These are phyloP conservation scores for Delia radicum DNA, from an alignment of 1,140 invertebrate species.

Conservation along the genomic window DNA sequence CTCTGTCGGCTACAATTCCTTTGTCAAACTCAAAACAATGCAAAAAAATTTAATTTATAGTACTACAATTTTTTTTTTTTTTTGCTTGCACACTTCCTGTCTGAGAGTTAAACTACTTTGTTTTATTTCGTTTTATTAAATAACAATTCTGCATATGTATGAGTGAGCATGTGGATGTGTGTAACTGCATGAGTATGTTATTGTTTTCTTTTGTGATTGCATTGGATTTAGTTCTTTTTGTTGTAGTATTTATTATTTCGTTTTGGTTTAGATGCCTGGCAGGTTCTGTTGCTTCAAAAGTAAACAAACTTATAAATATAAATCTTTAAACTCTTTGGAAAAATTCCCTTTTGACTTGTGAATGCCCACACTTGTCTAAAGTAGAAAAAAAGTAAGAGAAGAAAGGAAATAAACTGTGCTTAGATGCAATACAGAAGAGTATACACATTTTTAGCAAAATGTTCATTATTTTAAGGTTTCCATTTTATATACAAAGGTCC, in stretches of 20 bases:
- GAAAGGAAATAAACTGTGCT: background rate
- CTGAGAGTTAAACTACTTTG: background rate
- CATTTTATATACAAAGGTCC: too few species aligned
- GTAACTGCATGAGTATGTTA: background rate
- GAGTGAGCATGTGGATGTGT: background rate
- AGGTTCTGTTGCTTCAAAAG: background rate
- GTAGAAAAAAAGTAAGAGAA: background rate
- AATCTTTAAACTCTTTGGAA: background rate
- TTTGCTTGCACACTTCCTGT: background rate
- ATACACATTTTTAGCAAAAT: too few species aligned
- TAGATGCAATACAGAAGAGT: too few species aligned
- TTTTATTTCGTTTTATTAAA: background rate
- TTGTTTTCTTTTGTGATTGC: background rate
- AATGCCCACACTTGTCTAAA: background rate
- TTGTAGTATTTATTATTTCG: too few species aligned
- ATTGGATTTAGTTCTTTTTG: background rate
- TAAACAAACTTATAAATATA: background rate
- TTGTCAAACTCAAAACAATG: background rate
- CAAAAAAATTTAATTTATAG: background rate
- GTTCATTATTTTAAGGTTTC: too few species aligned
- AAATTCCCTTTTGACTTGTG: background rate
- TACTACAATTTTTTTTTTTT: background rate
- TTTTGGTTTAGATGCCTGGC: too few species aligned
- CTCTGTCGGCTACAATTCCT: too few species aligned
- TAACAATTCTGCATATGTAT: background rate